Conservation (phyloP, 2,797 vertebrate species). For the Bradypus variegatus region DNA sequence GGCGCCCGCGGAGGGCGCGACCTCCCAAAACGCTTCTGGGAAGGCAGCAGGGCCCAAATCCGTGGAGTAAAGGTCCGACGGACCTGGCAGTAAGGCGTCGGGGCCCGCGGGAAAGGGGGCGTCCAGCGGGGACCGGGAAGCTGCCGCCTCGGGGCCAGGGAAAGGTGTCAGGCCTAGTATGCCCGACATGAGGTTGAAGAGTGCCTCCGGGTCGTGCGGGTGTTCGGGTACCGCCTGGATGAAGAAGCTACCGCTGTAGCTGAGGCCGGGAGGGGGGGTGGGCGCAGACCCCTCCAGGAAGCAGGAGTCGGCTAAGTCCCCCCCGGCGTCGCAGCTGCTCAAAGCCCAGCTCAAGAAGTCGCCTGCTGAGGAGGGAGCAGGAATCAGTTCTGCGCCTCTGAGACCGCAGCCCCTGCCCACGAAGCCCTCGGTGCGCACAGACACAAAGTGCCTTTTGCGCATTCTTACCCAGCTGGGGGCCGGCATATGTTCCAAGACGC, state of each 20-base stretch:
- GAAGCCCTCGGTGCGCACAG: neutral
- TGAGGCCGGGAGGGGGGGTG: constrained; percentile 80
- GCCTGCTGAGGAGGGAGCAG: constrained; percentile 64
- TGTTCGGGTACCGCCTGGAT: constrained; percentile 92
- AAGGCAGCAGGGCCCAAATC: constrained; percentile 79
- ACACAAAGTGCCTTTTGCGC: neutral
- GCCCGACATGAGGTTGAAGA: constrained; percentile 97
- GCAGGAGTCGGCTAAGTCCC: constrained; percentile 71
- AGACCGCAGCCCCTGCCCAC: neutral
- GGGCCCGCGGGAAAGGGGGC: constrained; percentile 73
- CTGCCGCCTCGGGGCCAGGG: constrained; percentile 80
- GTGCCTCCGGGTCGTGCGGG: constrained; percentile 91
- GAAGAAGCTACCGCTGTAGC: constrained; percentile 98
- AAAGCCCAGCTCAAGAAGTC: constrained; percentile 72
- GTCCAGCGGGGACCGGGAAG: constrained; percentile 73
- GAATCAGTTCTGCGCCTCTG: constrained; percentile 30
- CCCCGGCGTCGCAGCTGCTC: constrained; percentile 66
- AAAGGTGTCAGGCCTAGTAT: constrained; percentile 93
- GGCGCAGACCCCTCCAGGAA: constrained; percentile 68
- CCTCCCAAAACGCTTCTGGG: constrained; percentile 72
- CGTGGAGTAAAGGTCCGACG: constrained; percentile 77
- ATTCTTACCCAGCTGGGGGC: neutral
- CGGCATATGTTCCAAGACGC: neutral
- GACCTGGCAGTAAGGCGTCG: constrained; percentile 74
- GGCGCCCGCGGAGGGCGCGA: constrained; percentile 74